Evolutionary conservation across 2,888 invertebrate genomes (phyloP), one percentile per base, ranked within the genome.

Genomic region (Thumatha senex): DNA sequence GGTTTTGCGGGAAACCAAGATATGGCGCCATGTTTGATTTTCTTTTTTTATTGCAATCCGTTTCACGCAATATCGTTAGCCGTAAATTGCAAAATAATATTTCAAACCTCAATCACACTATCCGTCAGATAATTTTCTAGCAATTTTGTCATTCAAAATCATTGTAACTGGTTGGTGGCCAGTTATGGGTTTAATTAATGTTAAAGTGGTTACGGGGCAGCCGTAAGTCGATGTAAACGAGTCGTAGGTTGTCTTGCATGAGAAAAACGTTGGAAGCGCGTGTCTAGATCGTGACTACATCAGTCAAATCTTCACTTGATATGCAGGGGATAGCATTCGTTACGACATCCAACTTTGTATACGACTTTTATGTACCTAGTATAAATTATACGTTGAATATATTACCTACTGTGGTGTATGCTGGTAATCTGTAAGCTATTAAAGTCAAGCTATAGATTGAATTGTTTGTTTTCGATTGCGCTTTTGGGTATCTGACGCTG

Each of bases 121-220:
- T 85, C 76, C 76, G 80, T 84, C 84, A 81, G 63, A 66, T 56
- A 63, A 68, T 78, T 70, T 63, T 76, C 68, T 65, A 58, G 71
- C 72, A 61, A 82, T 84, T 86, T 85, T 82, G 86, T 84, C 84
- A 85, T 85, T 85, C 84, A 82, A 84, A 84, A 84, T 80, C 78
- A 70, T 68, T 63, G 64, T 47, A 71, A 72, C 78, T 59, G 58
- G 78, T 76, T 71, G 51, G 53, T 60, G 69, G 68, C 84, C 86
- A 64, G 76, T 76, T 86, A 84, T 80, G 83, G 85, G 65, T 74
- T 78, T 84, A 85, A 85, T 86, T 85, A 86, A 80, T 84, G 79
- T 67, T 65, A 63, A 52, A 56, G 63, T 62, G 76, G 76, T 70
- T 65, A 70, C 71, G 43, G 63, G 61, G 59, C 56, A 56, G 61